A percentile compares a stretch with the other conserved stretches of the same genome.
Conservation (phyloP, 2,113 vertebrate genomes). For the Macrotis lagotis region DNA sequence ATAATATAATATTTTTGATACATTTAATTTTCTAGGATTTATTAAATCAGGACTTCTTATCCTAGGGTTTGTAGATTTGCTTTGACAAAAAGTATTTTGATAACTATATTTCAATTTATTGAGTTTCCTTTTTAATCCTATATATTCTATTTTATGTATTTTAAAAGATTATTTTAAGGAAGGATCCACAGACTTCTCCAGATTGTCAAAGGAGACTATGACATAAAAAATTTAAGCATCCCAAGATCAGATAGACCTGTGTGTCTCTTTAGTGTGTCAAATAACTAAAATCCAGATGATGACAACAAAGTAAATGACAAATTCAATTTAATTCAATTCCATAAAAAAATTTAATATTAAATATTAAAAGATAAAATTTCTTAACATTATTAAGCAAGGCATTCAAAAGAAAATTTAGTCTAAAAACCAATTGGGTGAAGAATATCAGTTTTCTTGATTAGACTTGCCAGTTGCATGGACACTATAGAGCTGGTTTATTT, state of each 20-base stretch:
- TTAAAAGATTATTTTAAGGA: neutral
- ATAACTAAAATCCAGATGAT: neutral
- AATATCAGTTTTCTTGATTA: neutral
- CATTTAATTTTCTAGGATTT: neutral
- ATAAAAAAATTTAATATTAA: neutral
- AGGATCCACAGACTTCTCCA: neutral
- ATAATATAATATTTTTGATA: neutral
- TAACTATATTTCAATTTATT: no score
- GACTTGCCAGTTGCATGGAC: neutral
- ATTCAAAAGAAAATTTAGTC: neutral
- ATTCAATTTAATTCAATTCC: neutral
- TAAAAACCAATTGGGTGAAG: neutral
- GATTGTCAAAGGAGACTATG: neutral
- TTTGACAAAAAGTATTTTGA: no score
- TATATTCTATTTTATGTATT: neutral
- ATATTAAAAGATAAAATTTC: neutral
- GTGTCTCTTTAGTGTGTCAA: neutral
- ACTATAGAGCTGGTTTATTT: neutral
- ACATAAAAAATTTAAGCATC: neutral
- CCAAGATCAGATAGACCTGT: neutral
- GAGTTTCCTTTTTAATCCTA: neutral
- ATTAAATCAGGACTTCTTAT: neutral
- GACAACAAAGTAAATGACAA: neutral
- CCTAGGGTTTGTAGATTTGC: neutral
- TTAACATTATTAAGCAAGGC: neutral